Percentiles rank a stretch among this genome's conserved stretches.
Evolutionary conservation across 2,797 vertebrate species (phyloP).

Genomic region (Labeo calbasu): DNA sequence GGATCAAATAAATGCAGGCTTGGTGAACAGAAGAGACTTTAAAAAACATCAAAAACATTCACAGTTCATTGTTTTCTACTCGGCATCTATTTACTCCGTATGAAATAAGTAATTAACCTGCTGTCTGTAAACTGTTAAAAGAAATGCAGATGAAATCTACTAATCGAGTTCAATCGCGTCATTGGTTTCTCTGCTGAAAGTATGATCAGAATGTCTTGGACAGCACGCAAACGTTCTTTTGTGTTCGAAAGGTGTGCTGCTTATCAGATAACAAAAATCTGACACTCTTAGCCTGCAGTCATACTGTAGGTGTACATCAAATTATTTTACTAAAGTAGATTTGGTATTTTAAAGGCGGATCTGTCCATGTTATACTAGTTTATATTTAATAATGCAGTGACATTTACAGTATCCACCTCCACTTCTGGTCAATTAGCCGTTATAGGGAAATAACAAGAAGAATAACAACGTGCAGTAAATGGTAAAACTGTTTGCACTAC

Average conservation of each 20-base stretch:
- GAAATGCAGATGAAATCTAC: not conserved
- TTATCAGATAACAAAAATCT: not conserved
- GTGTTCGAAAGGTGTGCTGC: not conserved
- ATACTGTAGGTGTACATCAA: not conserved
- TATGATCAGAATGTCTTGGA: constrained; percentile 4
- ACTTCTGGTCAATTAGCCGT: too few species aligned
- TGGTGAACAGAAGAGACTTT: too few species aligned
- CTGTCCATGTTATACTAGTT: not conserved
- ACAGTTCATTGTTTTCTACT: not conserved
- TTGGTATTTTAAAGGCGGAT: not conserved
- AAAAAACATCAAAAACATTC: too few species aligned
- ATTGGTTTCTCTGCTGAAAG: not conserved
- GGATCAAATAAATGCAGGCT: too few species aligned
- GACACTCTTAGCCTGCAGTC: not conserved
- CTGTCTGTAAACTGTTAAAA: not conserved
- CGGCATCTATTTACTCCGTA: not conserved
- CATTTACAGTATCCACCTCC: too few species aligned
- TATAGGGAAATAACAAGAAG: too few species aligned
- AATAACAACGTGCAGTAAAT: too few species aligned
- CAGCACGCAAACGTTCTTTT: not conserved
- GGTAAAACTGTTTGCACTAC: too few species aligned
- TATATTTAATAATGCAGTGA: not conserved
- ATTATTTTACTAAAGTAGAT: not conserved
- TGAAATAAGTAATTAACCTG: not conserved
- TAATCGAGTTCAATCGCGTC: not conserved